A percentile compares a stretch with the other conserved stretches of the same genome.
Evolutionary conservation across 92 coral and sea anemone genomes (phyloP).

Genomic region (Palythoa heliodiscus): DNA sequence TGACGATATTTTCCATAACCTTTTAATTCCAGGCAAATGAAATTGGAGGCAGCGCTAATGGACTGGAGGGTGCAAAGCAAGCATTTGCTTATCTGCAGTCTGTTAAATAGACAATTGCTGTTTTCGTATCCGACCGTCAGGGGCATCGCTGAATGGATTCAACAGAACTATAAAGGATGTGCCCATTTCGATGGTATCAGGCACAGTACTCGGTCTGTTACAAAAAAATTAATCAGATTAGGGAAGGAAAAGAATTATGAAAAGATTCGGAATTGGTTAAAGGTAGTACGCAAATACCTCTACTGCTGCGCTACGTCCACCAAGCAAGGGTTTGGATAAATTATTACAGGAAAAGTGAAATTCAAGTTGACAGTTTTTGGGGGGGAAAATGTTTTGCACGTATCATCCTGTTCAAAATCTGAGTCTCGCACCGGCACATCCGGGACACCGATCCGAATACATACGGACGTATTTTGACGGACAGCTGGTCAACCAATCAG

Average conservation of each 20-base stretch:
- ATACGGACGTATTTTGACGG: too few relatives aligned
- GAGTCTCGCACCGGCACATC: too few relatives aligned
- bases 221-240: too few relatives aligned
- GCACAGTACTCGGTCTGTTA: constrained; percentile 43
- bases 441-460: too few relatives aligned
- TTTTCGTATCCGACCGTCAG: constrained; percentile 27
- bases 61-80: constrained; percentile 65
- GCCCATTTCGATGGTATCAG: constrained; percentile 27
- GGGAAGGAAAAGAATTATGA: too few relatives aligned
- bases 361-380: too few relatives aligned
- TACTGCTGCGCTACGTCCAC: constrained; percentile 20
- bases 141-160: too few relatives aligned
- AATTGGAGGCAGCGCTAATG: constrained; percentile 54
- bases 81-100: constrained; percentile 40
- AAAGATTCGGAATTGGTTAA: too few relatives aligned
- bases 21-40: constrained; percentile 56
- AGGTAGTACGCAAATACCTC: constrained; percentile 18
- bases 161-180: too few relatives aligned
- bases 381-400: too few relatives aligned
- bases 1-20: not conserved
- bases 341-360: constrained; percentile 14
- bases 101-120: constrained; percentile 19
- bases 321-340: not conserved
- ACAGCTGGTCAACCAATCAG: too few relatives aligned
- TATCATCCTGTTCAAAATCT: too few relatives aligned